A percentile compares a stretch with the other conserved stretches of the same genome.
Conservation (phyloP, 2,888 invertebrate genomes). For the Keiferia lycopersicella region DNA sequence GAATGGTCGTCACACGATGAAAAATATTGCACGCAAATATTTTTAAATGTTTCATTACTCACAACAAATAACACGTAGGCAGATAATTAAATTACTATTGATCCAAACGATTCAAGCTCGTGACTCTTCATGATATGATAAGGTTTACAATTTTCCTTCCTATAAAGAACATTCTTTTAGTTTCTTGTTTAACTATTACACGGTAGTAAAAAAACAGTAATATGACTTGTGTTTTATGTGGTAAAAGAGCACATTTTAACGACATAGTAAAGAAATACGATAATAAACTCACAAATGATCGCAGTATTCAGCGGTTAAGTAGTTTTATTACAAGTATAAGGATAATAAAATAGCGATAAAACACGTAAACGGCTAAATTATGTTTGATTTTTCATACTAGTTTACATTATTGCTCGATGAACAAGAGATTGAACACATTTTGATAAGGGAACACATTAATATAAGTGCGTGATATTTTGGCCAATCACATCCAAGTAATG, state of each 20-base stretch:
- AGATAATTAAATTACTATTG: neutral
- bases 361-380: neutral
- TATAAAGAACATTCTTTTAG: neutral
- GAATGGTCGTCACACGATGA: no score
- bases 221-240: constrained; percentile 1
- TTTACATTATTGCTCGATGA: constrained; percentile 17
- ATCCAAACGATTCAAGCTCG: neutral
- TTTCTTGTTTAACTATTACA: neutral
- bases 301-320: neutral
- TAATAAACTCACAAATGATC: constrained; percentile 3
- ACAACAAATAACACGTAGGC: neutral
- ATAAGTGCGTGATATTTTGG: constrained; percentile 27
- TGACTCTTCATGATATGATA: neutral
- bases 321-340: neutral
- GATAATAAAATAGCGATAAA: constrained; percentile 9
- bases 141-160: neutral
- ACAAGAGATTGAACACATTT: constrained; percentile 18
- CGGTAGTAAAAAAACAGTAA: neutral
- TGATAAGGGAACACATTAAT: constrained; percentile 6
- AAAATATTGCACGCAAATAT: no score
- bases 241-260: constrained; percentile 10
- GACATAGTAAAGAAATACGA: constrained; percentile 12
- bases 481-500: constrained; percentile 23
- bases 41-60: neutral
- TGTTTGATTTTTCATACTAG: neutral